Base-by-base conservation (phyloP, 2,113 vertebrate genomes). In the Tychaedon coryphoeus region DNA sequence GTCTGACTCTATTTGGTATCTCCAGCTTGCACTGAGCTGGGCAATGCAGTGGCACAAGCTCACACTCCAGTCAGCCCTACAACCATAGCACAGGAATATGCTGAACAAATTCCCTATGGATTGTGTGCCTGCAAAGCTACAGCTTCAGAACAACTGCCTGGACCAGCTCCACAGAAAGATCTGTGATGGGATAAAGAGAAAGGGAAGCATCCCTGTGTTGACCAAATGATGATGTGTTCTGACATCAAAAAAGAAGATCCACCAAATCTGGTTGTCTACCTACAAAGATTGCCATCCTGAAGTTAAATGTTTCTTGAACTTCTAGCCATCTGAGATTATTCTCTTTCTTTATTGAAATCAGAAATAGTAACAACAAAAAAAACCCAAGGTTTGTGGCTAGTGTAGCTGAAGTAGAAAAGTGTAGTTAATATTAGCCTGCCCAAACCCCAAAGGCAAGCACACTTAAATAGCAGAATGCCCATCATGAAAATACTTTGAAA, bases 171-270 rank as follows among this genome's bases (percentile, higher is more conserved):
- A 53, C 38, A 54, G 17, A 31, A 53, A 62, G 26, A 28, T 19
- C 19, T 86, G 12, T 31, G 29, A 71, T 9, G 26, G 26, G 13
- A 75, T 34, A 54, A 78, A 42, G 12, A 22, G 2, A 29, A 66
- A 36, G 17, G 19, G 9, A 67, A n/a, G 34, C 0, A 2, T 20
- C 31, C 40, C 17, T 1, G 1, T 5, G 9, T 4, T 33, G 26
- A 74, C 24, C 12, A n/a, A 75, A 76, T 1, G 11, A 29, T 10
- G 33, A 38, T 6, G 51, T 0, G 0, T 64, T 58, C 47, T 22
- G 38, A 75, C 8, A 7, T 22, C 7, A 87, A 78, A 70, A 62
- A 43, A 43, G 34, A 60, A 34, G 19, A 25, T 48, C 54, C 38
- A 61, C 22, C 4, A 1, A 18, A 42, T 47, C 43, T 76, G n/a